A percentile compares a stretch with the other conserved stretches of the same genome.
Evolutionary conservation across 23 tunicate genomes (phyloP).

Genomic region (Diplosoma virens): DNA sequence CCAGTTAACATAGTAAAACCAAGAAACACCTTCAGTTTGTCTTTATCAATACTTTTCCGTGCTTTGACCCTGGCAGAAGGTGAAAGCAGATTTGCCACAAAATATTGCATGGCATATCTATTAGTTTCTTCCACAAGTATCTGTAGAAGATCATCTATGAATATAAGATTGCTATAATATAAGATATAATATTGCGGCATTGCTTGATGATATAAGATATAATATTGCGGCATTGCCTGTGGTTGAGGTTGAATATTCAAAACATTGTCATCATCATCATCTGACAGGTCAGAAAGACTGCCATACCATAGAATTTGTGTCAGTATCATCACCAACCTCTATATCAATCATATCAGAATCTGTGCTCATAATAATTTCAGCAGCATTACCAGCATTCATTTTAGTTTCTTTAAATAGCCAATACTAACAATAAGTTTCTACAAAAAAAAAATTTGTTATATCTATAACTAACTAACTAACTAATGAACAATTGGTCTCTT

Average conservation of each 20-base stretch:
- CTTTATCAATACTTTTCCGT: background rate
- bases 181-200: too few relatives aligned
- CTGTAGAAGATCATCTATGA: too few relatives aligned
- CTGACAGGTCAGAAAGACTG: background rate
- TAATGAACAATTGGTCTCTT: too few relatives aligned
- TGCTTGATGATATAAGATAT: too few relatives aligned
- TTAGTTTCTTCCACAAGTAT: too few relatives aligned
- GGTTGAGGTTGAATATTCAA: too few relatives aligned
- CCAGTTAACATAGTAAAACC: background rate
- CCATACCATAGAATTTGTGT: background rate
- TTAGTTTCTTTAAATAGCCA: background rate
- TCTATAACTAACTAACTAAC: background rate
- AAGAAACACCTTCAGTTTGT: background rate
- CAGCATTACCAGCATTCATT: conserved; percentile 9
- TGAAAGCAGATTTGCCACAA: background rate
- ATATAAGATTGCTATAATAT: too few relatives aligned
- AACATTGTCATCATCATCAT: too few relatives aligned
- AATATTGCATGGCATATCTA: too few relatives aligned
- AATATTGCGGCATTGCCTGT: too few relatives aligned
- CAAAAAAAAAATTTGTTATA: background rate
- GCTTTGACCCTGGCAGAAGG: background rate
- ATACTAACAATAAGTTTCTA: background rate
- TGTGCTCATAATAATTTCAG: conserved; percentile 12
- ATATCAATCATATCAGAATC: background rate
- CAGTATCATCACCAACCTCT: background rate